phyloP scores from a whole-genome alignment of 2,888 invertebrate species.

The Diarsia mendica region DNA sequence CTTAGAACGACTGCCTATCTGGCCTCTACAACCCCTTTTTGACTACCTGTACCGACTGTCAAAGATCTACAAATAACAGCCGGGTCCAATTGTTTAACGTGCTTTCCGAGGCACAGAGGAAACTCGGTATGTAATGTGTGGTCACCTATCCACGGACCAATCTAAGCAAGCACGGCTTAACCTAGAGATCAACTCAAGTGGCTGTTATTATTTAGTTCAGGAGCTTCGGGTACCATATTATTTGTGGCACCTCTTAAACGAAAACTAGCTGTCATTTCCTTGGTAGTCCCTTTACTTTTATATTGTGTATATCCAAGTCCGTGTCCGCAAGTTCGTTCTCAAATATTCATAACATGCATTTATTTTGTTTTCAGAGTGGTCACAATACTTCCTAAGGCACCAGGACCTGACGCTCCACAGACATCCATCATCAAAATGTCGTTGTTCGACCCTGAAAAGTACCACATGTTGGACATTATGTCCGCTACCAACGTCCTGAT shows the following conservation, averaged over 20 bases:
- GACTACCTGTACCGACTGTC: neutral
- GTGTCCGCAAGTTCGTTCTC: too few relatives aligned
- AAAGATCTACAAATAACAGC: neutral
- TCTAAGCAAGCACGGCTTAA: neutral
- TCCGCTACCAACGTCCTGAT: constrained; percentile 71
- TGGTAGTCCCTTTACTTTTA: neutral
- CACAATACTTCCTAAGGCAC: constrained; percentile 76
- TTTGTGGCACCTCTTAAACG: neutral
- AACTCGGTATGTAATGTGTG: neutral
- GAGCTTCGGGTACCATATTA: neutral
- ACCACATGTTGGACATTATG: constrained; percentile 75
- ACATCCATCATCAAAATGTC: constrained; percentile 89
- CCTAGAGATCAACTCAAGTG: neutral
- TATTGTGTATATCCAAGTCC: neutral
- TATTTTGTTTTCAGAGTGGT: constrained; percentile 67
- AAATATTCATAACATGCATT: neutral
- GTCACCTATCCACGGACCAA: neutral
- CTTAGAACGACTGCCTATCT: too few relatives aligned
- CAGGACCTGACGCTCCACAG: constrained; percentile 80
- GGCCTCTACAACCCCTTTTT: too few relatives aligned
- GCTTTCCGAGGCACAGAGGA: neutral
- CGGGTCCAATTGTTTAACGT: neutral
- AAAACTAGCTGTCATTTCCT: too few relatives aligned
- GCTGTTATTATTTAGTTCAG: neutral
- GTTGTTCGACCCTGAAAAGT: constrained; percentile 83